These are phyloP conservation scores for Eulemur albifrons DNA, from an alignment of 2,797 vertebrate species.

Conservation along the genomic window DNA sequence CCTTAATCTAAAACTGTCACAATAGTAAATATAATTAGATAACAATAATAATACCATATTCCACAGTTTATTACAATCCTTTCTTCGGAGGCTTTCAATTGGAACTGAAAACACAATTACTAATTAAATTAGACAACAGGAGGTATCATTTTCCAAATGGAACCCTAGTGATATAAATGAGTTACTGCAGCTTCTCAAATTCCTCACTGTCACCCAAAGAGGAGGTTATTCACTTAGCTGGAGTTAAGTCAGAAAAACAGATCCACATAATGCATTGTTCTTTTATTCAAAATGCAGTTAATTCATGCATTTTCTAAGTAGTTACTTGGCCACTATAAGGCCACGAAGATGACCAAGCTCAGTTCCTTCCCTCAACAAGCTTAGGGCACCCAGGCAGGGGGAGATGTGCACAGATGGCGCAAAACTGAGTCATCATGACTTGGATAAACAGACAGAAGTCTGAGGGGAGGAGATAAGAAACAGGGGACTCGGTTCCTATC, in stretches of 20 bases:
- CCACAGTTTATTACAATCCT: constrained; percentile 54
- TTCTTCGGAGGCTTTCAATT: constrained; percentile 66
- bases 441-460: neutral
- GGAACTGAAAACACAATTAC: constrained; percentile 70
- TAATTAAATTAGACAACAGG: constrained; percentile 76
- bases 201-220: constrained; percentile 40
- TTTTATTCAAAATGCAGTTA: neutral
- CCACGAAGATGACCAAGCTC: neutral
- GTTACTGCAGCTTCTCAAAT: constrained; percentile 47
- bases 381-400: rapidly evolving
- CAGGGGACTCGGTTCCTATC: neutral
- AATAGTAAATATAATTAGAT: constrained; percentile 51
- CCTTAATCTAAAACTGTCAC: constrained; percentile 49
- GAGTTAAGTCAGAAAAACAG: neutral
- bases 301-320: neutral
- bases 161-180: constrained; percentile 57
- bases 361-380: neutral
- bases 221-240: neutral
- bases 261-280: neutral
- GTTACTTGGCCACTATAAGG: neutral
- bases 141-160: constrained; percentile 67
- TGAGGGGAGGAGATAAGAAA: neutral
- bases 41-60: constrained; percentile 55
- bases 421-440: neutral
- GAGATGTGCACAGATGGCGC: rapidly evolving